These are phyloP conservation scores for Drosophila paulistorum DNA, from an alignment of 1,140 invertebrate species.

Conservation along the genomic window DNA sequence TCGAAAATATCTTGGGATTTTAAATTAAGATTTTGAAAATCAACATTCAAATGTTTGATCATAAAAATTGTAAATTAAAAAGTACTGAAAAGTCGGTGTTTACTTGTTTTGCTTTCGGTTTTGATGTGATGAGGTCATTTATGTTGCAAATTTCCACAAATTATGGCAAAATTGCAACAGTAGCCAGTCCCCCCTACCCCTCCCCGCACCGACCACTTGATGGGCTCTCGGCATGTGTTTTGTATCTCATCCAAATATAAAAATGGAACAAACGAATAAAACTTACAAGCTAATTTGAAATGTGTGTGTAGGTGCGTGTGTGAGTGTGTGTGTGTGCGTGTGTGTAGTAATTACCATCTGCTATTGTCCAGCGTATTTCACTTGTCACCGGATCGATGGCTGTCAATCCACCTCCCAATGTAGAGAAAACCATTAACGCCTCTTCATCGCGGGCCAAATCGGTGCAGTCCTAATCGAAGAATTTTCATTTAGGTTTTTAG, in stretches of 20 bases:
- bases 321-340: slow-evolving; percentile 24
- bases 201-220: no score
- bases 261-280: slow-evolving; percentile 27
- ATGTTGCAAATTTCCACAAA: slow-evolving; percentile 47
- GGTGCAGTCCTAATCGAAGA: slow-evolving; percentile 84
- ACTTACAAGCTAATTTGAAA: slow-evolving; percentile 28
- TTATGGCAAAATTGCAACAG: slow-evolving; percentile 49
- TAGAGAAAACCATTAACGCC: slow-evolving; percentile 92
- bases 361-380: slow-evolving; percentile 93
- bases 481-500: slow-evolving; percentile 30
- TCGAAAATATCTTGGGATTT: no score
- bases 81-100: not conserved
- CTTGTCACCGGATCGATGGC: slow-evolving; percentile 93
- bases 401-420: slow-evolving; percentile 94
- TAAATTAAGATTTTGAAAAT: no score
- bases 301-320: slow-evolving; percentile 3
- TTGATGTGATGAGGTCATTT: slow-evolving; percentile 53
- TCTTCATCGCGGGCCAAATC: slow-evolving; percentile 88
- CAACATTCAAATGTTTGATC: no score
- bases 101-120: not conserved
- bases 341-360: slow-evolving; percentile 88
- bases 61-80: no score
- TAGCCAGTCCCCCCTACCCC: not conserved
- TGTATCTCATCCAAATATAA: slow-evolving; percentile 34
- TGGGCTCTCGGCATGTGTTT: slow-evolving; percentile 34